phyloP scores from a whole-genome alignment of 1,140 invertebrate genomes.

The Trichonephila clavata region DNA sequence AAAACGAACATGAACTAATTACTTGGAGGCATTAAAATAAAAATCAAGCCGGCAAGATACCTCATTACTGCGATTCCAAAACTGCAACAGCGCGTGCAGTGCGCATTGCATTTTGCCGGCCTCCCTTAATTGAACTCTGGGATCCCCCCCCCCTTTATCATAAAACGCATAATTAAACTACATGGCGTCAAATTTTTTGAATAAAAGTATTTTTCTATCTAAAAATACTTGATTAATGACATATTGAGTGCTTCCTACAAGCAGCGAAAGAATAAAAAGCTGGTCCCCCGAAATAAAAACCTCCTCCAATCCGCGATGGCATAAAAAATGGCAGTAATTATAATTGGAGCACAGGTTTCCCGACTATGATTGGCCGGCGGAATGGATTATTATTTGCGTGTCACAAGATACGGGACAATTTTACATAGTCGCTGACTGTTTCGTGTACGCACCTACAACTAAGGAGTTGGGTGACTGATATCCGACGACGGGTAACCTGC shows the following conservation, averaged over 20 bases:
- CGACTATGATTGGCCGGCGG: conserved; percentile 50
- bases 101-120: not conserved
- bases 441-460: conserved; percentile 60
- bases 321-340: conserved; percentile 65
- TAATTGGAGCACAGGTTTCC: conserved; percentile 75
- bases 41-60: not conserved
- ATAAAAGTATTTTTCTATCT: conserved; percentile 55
- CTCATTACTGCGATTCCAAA: conserved; percentile 13
- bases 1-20: conserved; percentile 30
- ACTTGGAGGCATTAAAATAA: conserved; percentile 14
- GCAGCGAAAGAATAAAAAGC: conserved; percentile 31
- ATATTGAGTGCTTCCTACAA: conserved; percentile 63
- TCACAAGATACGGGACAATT: conserved; percentile 40
- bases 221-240: conserved; percentile 75
- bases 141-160: not conserved
- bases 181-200: conserved; percentile 65
- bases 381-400: conserved; percentile 55
- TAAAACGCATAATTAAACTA: conserved; percentile 74
- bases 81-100: not conserved
- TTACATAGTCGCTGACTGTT: conserved; percentile 65
- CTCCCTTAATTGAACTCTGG: conserved; percentile 37
- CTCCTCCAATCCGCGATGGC: not conserved
- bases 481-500: not conserved
- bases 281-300: conserved; percentile 15
- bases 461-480: conserved; percentile 57